Evolutionary conservation across 2,888 invertebrate genomes (phyloP), one percentile per base, ranked within the genome.

Genomic region (Drosophila parthenogenetica): DNA sequence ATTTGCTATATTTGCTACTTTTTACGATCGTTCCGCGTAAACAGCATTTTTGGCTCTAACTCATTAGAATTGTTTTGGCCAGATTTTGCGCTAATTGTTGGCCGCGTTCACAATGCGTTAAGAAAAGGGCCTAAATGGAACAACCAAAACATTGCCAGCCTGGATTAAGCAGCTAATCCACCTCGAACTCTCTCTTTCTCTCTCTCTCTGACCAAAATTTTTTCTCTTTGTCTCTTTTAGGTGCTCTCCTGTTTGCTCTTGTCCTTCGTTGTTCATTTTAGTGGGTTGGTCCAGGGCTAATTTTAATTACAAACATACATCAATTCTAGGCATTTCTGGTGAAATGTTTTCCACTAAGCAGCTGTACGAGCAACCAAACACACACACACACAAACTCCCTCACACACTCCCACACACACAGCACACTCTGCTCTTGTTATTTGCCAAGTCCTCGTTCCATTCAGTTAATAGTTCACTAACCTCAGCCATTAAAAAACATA

Each of bases 281-380:
- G 80, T 85, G 77, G 85, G 84, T 58, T 77, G 85, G 77, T 72
- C 85, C 80, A 46, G 57, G 57, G 64, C 82, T 84, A 85, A 87
- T 85, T 76, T 71, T 69, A 85, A 87, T 85, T 74, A 74, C 80
- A 87, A 85, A 76, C 75, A 87, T 73, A 72, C 81, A 60, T 35
- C 63, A 68, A 65, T 48, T 39, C 57, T 73, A 59, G 45, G 22
- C 22, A 63, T 65, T 83, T 65, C 72, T 54, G 11, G 5, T 19
- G 67, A 76, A 72, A 40, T 45, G 42, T 25, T 16, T 29, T 8
- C 17, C 25, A 16, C 46, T 16, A 35, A 17, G 17, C 76, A 76
- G 61, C 61, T 59, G 70, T 49, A 13, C 7, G 22, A 35, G 2
- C 35, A 35, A 7, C 13, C 14, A 11, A 17, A 17, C 14, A 17